A percentile compares a stretch with the other conserved stretches of the same genome.
Conservation (phyloP, 2,888 invertebrate species). For the Brachypterus glaber region DNA sequence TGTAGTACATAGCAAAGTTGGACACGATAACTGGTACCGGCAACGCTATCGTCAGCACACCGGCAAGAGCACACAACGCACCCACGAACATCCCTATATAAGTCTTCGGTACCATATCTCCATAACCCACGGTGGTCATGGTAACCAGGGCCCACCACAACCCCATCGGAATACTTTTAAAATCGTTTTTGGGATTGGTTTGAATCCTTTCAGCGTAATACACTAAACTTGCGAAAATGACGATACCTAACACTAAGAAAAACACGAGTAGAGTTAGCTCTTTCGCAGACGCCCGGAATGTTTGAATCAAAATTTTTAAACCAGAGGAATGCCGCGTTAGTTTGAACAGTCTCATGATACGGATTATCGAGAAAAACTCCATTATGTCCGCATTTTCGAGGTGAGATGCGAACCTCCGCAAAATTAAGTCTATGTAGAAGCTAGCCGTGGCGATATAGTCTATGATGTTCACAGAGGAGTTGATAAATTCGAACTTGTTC, state of each 20-base stretch:
- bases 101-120: slow-evolving; percentile 97
- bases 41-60: slow-evolving; percentile 96
- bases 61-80: slow-evolving; percentile 93
- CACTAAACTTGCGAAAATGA: slow-evolving; percentile 95
- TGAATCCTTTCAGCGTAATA: slow-evolving; percentile 93
- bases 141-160: slow-evolving; percentile 99
- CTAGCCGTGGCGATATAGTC: slow-evolving; percentile 98
- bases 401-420: slow-evolving; percentile 83
- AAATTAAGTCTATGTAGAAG: slow-evolving; percentile 90
- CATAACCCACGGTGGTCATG: slow-evolving; percentile 98
- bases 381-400: slow-evolving; percentile 91
- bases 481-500: slow-evolving; percentile 89
- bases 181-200: slow-evolving; percentile 91
- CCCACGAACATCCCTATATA: slow-evolving; percentile 99
- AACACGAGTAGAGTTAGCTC: slow-evolving; percentile 93
- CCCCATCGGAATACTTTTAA: slow-evolving; percentile 95
- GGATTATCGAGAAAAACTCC: slow-evolving; percentile 95
- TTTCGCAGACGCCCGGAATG: slow-evolving; percentile 93
- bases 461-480: slow-evolving; percentile 93
- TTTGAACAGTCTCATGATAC: slow-evolving; percentile 96
- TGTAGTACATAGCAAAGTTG: slow-evolving; percentile 97
- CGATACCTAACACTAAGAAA: slow-evolving; percentile 95
- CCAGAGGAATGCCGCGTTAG: slow-evolving; percentile 95
- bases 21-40: slow-evolving; percentile 99
- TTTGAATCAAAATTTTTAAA: slow-evolving; percentile 95